Percentiles rank a stretch among this genome's conserved stretches.
Conservation (phyloP, 2,888 invertebrate genomes). For the Nyleta sp. region DNA sequence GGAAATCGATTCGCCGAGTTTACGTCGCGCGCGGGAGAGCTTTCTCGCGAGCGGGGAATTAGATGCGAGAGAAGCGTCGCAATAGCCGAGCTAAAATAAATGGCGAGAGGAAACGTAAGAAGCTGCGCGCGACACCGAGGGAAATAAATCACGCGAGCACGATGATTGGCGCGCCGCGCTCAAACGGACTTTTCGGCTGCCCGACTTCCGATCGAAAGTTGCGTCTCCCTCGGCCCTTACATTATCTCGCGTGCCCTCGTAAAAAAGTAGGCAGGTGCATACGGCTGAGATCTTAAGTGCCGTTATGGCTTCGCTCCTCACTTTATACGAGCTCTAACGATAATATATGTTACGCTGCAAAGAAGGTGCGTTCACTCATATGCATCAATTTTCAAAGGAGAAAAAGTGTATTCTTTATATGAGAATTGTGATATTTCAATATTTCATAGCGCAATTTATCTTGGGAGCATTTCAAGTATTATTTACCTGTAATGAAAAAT, state of each 20-base stretch:
- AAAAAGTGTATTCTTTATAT: no score
- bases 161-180: slow-evolving; percentile 27
- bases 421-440: no score
- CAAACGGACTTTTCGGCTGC: slow-evolving; percentile 13
- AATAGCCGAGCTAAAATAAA: slow-evolving; percentile 39
- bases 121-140: slow-evolving; percentile 17
- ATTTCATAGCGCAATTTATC: no score
- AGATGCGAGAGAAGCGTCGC: slow-evolving; percentile 30
- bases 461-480: no score
- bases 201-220: slow-evolving; percentile 21
- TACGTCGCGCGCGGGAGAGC: slow-evolving; percentile 17
- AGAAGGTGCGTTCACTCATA: neutral
- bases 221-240: slow-evolving; percentile 37
- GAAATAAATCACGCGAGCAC: slow-evolving; percentile 24
- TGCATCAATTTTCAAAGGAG: no score
- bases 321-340: slow-evolving; percentile 47
- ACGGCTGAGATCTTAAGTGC: slow-evolving; percentile 57
- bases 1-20: slow-evolving; percentile 50
- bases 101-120: slow-evolving; percentile 27
- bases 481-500: no score
- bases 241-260: slow-evolving; percentile 53
- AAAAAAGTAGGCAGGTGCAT: slow-evolving; percentile 62
- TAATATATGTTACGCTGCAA: slow-evolving; percentile 34
- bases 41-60: slow-evolving; percentile 35
- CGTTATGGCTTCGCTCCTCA: slow-evolving; percentile 36